A percentile compares a stretch with the other conserved stretches of the same genome.
Evolutionary conservation across 2,888 invertebrate genomes (phyloP).

Genomic region (Diachrysia chrysitis): DNA sequence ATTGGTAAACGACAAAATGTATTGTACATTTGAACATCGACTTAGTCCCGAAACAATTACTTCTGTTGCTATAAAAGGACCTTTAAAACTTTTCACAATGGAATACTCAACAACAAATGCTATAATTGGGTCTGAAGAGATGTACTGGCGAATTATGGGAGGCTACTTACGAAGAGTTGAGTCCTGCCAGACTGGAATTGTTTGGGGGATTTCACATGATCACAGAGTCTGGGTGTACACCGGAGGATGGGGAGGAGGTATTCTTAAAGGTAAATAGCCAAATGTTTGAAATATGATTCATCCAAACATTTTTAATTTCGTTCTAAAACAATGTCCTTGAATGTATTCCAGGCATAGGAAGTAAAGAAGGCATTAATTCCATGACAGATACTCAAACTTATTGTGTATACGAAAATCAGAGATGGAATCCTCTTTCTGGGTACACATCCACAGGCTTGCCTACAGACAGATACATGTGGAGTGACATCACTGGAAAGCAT

Average conservation of each 20-base stretch:
- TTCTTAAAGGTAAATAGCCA: slow-evolving; percentile 90
- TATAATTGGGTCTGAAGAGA: slow-evolving; percentile 92
- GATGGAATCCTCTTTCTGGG: slow-evolving; percentile 97
- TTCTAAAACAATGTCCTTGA: not conserved
- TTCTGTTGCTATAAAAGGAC: slow-evolving; percentile 93
- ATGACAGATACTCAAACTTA: slow-evolving; percentile 96
- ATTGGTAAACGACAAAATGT: slow-evolving; percentile 91
- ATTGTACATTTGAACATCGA: slow-evolving; percentile 93
- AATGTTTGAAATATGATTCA: not conserved
- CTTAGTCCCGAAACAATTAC: slow-evolving; percentile 92
- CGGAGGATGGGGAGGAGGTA: slow-evolving; percentile 96
- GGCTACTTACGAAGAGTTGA: slow-evolving; percentile 95
- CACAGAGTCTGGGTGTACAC: slow-evolving; percentile 97
- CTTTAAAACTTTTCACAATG: slow-evolving; percentile 92
- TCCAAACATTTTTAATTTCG: not conserved
- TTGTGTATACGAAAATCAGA: slow-evolving; percentile 97
- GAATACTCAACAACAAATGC: slow-evolving; percentile 90
- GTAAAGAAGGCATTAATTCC: slow-evolving; percentile 88
- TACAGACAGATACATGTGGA: slow-evolving; percentile 97
- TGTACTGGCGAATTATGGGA: slow-evolving; percentile 96
- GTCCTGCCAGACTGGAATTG: slow-evolving; percentile 93
- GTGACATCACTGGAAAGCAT: slow-evolving; percentile 95
- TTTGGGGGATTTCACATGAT: slow-evolving; percentile 97
- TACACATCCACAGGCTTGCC: slow-evolving; percentile 96
- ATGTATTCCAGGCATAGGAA: slow-evolving; percentile 73